Percentiles rank a stretch among this genome's conserved stretches.
phyloP scores from a whole-genome alignment of 2,797 vertebrate genomes.

The Chiroxiphia lanceolata region DNA sequence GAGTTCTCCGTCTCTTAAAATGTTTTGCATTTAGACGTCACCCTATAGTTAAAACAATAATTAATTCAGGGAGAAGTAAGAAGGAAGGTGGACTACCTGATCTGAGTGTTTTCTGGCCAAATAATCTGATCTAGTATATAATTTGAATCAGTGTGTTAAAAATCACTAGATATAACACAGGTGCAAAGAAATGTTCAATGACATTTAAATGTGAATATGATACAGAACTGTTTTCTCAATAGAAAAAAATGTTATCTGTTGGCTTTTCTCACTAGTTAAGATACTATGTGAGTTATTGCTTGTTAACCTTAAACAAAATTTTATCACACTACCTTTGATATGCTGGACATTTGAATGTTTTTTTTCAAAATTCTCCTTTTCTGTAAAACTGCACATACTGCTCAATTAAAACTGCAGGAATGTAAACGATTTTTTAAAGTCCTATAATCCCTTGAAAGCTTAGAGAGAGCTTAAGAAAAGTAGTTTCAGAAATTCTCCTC shows the following conservation, averaged over 20 bases:
- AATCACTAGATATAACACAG: not conserved
- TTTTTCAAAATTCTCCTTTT: not conserved
- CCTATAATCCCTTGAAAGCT: not conserved
- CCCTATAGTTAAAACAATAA: not conserved
- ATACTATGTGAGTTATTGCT: not conserved
- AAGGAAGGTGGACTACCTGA: not conserved
- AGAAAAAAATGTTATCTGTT: not conserved
- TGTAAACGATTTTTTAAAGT: not conserved
- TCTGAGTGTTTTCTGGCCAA: not conserved
- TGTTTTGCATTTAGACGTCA: not conserved
- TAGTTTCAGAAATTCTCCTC: not conserved
- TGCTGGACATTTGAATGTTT: fast-evolving
- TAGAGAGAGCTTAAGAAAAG: not conserved
- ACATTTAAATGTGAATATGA: not conserved
- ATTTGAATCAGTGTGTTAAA: not conserved
- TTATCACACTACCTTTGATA: not conserved
- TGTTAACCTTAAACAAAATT: not conserved
- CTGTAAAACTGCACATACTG: not conserved
- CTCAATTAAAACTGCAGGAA: not conserved
- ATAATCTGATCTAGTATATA: not conserved
- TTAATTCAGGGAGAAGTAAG: not conserved
- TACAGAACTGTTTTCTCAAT: not conserved
- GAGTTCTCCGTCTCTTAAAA: not conserved
- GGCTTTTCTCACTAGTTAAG: not conserved
- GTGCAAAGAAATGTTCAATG: not conserved